Evolutionary conservation across 2,888 invertebrate genomes (phyloP), one percentile per base, ranked within the genome.

Genomic region (Troides aeacus): DNA sequence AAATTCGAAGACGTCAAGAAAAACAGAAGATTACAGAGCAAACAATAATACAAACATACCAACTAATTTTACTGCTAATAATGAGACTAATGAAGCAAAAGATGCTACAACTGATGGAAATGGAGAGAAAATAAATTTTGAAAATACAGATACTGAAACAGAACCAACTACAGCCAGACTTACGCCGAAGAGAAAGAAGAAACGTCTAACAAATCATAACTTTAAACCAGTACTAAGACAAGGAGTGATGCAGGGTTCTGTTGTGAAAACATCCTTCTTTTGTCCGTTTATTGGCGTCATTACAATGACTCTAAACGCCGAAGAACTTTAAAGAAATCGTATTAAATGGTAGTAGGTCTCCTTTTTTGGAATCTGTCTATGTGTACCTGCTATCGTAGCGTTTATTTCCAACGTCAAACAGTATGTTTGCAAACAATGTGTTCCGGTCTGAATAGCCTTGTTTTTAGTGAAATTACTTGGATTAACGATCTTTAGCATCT

Each of bases 231-330:
- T 17, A 8, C 60, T 77, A 64, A 76, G 75, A 68, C 61, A 73
- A 10, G 69, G 69, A 21, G 24, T 46, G 21, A 66, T 50, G 7
- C 66, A n/a, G 2, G 75, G 70, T 62, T 81, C 74, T 12, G 64
- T 84, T 1, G 82, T 79, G 0, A 78, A 73, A 66, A 83, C 85
- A 0, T 79, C 85, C 0, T 87, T 89, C 67, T 90, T 83, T 68
- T 90, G 90, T 67, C 90, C 90, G 0, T 89, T 83, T 70, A 82
- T 90, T 59, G 90, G 90, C 15, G 76, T 88, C 3, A 78, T 90
- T 12, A 84, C 79, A 17, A 84, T 89, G 85, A 71, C 75, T 7
- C 65, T 78, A 12, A 67, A 74, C 36, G 71, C 77, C 36, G 72
- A 75, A 68, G 60, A 60, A 18, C 30, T 60, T 60, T 60, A 60